A percentile compares a stretch with the other conserved stretches of the same genome.
Conservation (phyloP, 2,797 vertebrate genomes). For the Hippopotamyrus pictus region DNA sequence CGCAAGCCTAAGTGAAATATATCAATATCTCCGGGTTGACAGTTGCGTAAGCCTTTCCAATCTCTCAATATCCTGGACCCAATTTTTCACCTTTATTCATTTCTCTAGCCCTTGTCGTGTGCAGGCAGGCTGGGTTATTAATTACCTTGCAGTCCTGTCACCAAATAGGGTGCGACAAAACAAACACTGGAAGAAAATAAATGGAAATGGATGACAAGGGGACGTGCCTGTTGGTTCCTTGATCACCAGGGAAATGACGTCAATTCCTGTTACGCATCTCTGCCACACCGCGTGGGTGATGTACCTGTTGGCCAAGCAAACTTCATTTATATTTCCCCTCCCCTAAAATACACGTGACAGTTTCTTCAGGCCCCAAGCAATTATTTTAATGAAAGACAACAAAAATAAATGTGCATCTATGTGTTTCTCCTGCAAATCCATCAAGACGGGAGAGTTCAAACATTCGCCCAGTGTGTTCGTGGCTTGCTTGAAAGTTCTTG, state of each 20-base stretch:
- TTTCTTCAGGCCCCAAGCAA: not conserved
- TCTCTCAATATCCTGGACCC: slow-evolving; percentile 44
- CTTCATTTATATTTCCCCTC: not conserved
- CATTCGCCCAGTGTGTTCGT: not conserved
- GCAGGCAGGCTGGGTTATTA: slow-evolving; percentile 49
- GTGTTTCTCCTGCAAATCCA: not conserved
- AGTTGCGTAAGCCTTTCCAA: slow-evolving; percentile 58
- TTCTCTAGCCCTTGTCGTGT: slow-evolving; percentile 49
- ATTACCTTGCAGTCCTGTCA: slow-evolving; percentile 51
- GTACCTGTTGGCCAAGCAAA: not conserved
- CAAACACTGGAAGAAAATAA: slow-evolving; percentile 31
- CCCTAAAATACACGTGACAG: not conserved
- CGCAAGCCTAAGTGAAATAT: slow-evolving; percentile 47
- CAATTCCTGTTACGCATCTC: not conserved
- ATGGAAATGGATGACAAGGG: slow-evolving; percentile 46
- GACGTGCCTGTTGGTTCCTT: not conserved
- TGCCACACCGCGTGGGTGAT: not conserved
- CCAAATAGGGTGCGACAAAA: slow-evolving; percentile 38
- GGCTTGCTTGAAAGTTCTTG: not conserved
- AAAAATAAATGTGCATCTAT: not conserved
- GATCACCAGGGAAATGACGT: not conserved
- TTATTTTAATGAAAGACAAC: not conserved
- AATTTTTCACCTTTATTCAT: slow-evolving; percentile 60
- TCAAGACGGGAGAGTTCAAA: not conserved
- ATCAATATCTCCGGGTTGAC: slow-evolving; percentile 57